Conservation (phyloP, 2,797 vertebrate species). For the Rhynchonycteris naso region DNA sequence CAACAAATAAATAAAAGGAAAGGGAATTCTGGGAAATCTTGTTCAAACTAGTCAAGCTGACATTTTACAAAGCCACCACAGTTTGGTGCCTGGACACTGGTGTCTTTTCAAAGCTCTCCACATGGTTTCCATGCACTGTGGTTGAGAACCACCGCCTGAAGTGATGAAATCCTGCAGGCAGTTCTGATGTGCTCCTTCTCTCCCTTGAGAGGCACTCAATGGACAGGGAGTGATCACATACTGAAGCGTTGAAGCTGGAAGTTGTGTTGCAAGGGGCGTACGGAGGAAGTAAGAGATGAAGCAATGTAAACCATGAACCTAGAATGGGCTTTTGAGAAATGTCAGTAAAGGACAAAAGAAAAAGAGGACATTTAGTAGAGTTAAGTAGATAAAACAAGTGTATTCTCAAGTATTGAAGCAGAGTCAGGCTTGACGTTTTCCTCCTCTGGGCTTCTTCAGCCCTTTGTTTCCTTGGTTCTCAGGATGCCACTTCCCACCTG, state of each 20-base stretch:
- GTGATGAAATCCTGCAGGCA: rapidly evolving
- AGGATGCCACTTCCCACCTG: not conserved
- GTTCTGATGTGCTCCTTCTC: not conserved
- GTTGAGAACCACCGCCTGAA: not conserved
- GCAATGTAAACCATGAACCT: not conserved
- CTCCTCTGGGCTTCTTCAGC: not conserved
- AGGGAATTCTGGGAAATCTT: not conserved
- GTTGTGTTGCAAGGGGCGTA: conserved; percentile 18
- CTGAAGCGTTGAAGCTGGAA: not conserved
- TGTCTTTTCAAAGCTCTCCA: not conserved
- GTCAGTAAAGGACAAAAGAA: not conserved
- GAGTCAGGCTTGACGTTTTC: not conserved
- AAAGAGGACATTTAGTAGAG: not conserved
- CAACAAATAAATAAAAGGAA: not conserved
- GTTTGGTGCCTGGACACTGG: not conserved
- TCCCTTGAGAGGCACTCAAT: not conserved
- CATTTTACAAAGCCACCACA: not conserved
- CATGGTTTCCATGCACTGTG: not conserved
- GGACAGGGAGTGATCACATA: not conserved
- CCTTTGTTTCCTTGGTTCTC: not conserved
- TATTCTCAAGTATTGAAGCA: not conserved
- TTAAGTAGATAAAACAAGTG: not conserved
- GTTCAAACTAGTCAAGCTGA: not conserved
- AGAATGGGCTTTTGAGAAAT: not conserved
- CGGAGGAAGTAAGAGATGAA: conserved; percentile 54